Percentiles rank a stretch among this genome's conserved stretches.
phyloP scores from a whole-genome alignment of 92 coral and sea anemone species.

The Paramuricea clavata region DNA sequence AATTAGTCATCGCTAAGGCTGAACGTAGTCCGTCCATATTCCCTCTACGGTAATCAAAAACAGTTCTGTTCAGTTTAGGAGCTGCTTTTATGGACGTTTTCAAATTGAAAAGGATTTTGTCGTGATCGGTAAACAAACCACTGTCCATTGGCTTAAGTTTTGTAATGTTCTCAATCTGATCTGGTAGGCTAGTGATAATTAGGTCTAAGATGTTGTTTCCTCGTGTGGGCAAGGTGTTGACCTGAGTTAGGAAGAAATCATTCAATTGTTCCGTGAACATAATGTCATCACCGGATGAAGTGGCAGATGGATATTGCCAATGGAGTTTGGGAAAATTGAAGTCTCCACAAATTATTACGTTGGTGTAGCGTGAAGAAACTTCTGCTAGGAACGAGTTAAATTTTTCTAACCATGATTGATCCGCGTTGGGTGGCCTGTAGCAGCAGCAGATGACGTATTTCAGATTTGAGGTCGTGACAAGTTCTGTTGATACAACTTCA shows the following conservation, averaged over 20 bases:
- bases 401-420: constrained; percentile 51
- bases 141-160: constrained; percentile 35
- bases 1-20: constrained; percentile 58
- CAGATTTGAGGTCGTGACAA: constrained; percentile 36
- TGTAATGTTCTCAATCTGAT: constrained; percentile 33
- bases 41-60: constrained; percentile 64
- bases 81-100: constrained; percentile 66
- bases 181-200: constrained; percentile 40
- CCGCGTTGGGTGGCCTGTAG: constrained; percentile 55
- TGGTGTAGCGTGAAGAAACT: constrained; percentile 28
- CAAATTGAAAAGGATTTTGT: constrained; percentile 53
- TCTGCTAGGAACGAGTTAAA: constrained; percentile 51
- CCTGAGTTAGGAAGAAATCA: constrained; percentile 32
- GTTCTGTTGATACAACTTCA: constrained; percentile 42
- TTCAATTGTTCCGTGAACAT: constrained; percentile 45
- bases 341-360: constrained; percentile 47
- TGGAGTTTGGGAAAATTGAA: constrained; percentile 49
- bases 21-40: constrained; percentile 62
- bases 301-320: constrained; percentile 49
- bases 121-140: constrained; percentile 56
- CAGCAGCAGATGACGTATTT: constrained; percentile 48
- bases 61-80: constrained; percentile 63
- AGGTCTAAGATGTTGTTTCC: constrained; percentile 34
- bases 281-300: constrained; percentile 51
- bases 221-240: constrained; percentile 46